Evolutionary conservation across 2,113 vertebrate species (phyloP).

Genomic region (Caretta caretta): DNA sequence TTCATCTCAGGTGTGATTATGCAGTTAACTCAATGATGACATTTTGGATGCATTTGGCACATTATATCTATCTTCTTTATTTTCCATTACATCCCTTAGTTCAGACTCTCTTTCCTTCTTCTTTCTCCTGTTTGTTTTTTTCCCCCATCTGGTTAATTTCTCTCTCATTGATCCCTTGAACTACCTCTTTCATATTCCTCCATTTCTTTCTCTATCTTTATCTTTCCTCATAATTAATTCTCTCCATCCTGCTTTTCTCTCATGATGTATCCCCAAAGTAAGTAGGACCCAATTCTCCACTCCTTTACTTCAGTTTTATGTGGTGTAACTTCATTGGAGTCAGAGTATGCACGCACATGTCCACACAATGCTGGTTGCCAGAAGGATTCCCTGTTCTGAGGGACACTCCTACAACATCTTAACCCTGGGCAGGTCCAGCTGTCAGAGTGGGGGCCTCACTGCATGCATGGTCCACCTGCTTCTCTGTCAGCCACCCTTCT

Average conservation of each 20-base stretch:
- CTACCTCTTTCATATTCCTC: fast-evolving
- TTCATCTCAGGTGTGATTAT: not conserved
- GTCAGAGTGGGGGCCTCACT: not conserved
- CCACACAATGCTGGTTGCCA: not conserved
- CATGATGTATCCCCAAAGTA: not conserved
- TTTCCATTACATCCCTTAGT: not conserved
- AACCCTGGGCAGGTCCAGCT: not conserved
- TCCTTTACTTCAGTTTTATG: not conserved
- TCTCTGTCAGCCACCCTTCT: not conserved
- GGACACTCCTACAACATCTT: not conserved
- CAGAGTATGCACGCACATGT: not conserved
- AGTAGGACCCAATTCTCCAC: not conserved
- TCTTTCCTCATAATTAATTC: not conserved
- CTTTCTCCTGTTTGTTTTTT: not conserved
- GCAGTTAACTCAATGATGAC: not conserved
- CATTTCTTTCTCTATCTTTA: not conserved
- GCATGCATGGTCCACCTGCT: not conserved
- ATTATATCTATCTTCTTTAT: not conserved
- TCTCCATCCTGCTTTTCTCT: fast-evolving
- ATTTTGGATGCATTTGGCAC: not conserved
- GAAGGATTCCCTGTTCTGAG: not conserved
- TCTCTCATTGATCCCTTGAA: not conserved
- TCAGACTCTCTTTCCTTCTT: not conserved
- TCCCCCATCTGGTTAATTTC: not conserved
- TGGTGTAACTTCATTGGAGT: not conserved